Evolutionary conservation across 2,888 invertebrate species (phyloP), one percentile per base, ranked within the genome.

Genomic region (Plebejus melissa): DNA sequence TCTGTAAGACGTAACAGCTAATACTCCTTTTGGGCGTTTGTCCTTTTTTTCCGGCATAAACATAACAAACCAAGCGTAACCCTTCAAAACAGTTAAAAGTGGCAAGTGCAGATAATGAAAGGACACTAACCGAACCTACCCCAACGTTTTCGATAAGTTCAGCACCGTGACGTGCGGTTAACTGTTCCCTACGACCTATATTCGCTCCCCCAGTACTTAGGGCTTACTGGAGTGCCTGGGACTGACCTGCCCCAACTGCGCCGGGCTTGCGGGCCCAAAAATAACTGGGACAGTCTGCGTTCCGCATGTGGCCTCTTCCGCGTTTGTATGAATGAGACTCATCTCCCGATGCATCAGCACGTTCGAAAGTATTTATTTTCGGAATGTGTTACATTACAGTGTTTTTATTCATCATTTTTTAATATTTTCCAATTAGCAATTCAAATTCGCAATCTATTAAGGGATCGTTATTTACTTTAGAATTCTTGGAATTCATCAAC

Each of bases 91-190:
- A 60, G 11, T 60, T 28, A 11, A 65, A 65, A 32, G 65, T 65
- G 32, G 11, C 32, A 65, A 78, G 74, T 74, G 77, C 77, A 79
- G 80, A 82, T 82, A 82, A 79, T 81, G 80, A 82, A 84, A 85
- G 87, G 84, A 83, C 87, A 85, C 84, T 86, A 84, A 90, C 90
- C 88, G 82, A 90, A 92, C 92, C 92, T 91, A 85, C 90, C 89
- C 80, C 90, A 91, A 91, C 85, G 82, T 82, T 80, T 83, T 86
- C 85, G 82, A 81, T 87, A 87, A 86, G 83, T 82, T 81, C 82
- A 76, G 76, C 81, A 80, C 79, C 80, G 81, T 77, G 81, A 78
- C 81, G 81, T 81, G 82, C 81, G 81, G 82, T 82, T 81, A 81
- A 80, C 80, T 75, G 84, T 85, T 85, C 87, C 86, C 85, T 88